Evolutionary conservation across 1,140 invertebrate genomes (phyloP).

Genomic region (Mamestra configurata): DNA sequence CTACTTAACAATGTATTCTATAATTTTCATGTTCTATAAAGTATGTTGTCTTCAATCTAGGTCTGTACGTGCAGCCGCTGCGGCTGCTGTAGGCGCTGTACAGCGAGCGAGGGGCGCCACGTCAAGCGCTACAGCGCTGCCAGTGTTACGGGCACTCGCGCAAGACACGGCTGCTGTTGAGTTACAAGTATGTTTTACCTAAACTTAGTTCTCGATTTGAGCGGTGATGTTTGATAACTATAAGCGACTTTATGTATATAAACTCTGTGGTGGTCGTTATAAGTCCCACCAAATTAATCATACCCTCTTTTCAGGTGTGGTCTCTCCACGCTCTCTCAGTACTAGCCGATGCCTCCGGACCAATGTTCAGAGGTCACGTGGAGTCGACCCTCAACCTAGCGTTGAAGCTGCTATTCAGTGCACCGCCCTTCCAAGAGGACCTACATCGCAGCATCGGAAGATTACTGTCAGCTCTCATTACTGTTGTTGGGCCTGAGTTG

Average conservation of each 20-base stretch:
- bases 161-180: conserved; percentile 97
- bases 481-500: conserved; percentile 99
- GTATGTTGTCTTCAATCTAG: too few species aligned
- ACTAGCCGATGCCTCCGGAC: conserved; percentile 99
- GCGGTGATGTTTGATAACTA: too few species aligned
- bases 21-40: too few species aligned
- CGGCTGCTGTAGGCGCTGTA: conserved; percentile 92
- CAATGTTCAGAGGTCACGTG: conserved; percentile 99
- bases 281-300: too few species aligned
- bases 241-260: too few species aligned
- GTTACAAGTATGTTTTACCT: conserved; percentile 91
- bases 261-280: too few species aligned
- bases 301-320: conserved; percentile 93
- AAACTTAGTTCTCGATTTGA: too few species aligned
- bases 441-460: conserved; percentile 97
- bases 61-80: conserved; percentile 71
- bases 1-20: too few species aligned
- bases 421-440: conserved; percentile 96
- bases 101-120: conserved; percentile 78
- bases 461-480: conserved; percentile 97
- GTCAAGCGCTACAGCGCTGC: conserved; percentile 88
- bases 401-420: conserved; percentile 95
- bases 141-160: conserved; percentile 97
- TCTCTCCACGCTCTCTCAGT: conserved; percentile 97
- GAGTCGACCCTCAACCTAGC: conserved; percentile 97